phyloP scores from a whole-genome alignment of 2,797 vertebrate species.

The Coregonus sp. region DNA sequence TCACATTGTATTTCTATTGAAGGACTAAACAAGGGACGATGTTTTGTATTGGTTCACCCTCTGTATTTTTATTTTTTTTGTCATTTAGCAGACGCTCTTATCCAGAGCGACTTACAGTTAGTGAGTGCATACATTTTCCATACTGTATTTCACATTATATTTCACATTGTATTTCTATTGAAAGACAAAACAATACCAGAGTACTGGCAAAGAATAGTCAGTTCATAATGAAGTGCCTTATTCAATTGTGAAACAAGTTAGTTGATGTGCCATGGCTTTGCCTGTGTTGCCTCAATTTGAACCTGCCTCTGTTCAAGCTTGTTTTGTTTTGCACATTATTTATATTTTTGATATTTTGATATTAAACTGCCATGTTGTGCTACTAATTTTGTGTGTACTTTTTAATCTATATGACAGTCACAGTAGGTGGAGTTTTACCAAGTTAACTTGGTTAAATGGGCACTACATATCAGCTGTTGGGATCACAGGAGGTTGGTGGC shows the following conservation, averaged over 20 bases:
- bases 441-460: not conserved
- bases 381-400: slow-evolving; percentile 28
- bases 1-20: not conserved
- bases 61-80: not conserved
- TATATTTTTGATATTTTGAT: slow-evolving; percentile 60
- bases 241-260: not conserved
- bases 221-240: not conserved
- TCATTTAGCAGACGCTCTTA: too few species aligned
- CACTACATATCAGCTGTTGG: not conserved
- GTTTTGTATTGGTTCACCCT: not conserved
- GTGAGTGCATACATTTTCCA: too few species aligned
- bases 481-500: too few species aligned
- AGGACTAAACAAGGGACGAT: not conserved
- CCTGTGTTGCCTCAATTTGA: slow-evolving; percentile 17
- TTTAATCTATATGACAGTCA: not conserved
- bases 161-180: not conserved
- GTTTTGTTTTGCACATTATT: slow-evolving; percentile 65
- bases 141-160: slow-evolving; percentile 1
- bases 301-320: slow-evolving; percentile 26
- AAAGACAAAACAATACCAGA: not conserved
- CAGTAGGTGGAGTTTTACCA: not conserved
- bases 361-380: slow-evolving; percentile 65
- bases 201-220: not conserved
- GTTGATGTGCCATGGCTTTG: not conserved
- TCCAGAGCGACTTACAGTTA: too few species aligned